Conservation (phyloP, 23 tunicate genomes). For the Ascidia mentula region DNA sequence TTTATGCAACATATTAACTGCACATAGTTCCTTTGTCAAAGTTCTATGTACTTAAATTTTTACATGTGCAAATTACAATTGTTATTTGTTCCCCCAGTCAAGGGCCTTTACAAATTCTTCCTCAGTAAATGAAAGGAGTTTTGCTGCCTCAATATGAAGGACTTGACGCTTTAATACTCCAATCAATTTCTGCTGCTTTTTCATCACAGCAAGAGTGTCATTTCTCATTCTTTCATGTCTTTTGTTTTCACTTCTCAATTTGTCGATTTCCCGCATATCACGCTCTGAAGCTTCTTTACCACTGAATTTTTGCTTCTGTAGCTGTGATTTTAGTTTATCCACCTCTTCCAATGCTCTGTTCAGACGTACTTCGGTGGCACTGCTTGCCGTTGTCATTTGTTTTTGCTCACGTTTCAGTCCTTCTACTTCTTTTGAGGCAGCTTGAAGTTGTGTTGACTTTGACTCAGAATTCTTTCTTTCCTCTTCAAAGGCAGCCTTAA, state of each 20-base stretch:
- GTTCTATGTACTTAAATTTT: too few relatives aligned
- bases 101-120: conserved; percentile 86
- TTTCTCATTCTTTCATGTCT: conserved; percentile 54
- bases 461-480: conserved; percentile 60
- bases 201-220: conserved; percentile 65
- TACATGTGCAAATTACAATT: too few relatives aligned
- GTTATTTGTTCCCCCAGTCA: conserved; percentile 73
- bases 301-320: conserved; percentile 44
- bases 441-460: conserved; percentile 46
- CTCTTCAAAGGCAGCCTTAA: conserved; percentile 55
- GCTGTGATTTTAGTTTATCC: conserved; percentile 58
- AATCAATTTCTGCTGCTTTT: conserved; percentile 82
- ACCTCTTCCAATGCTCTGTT: conserved; percentile 81
- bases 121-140: conserved; percentile 81
- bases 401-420: conserved; percentile 66
- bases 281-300: conserved; percentile 42
- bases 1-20: too few relatives aligned
- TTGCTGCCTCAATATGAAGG: conserved; percentile 87
- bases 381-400: conserved; percentile 50
- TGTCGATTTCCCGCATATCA: conserved; percentile 50
- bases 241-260: conserved; percentile 50
- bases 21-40: too few relatives aligned
- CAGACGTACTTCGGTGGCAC: conserved; percentile 76
- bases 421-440: conserved; percentile 61
- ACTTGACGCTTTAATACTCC: conserved; percentile 78